phyloP scores from a whole-genome alignment of 2,113 vertebrate species.

The Pyxicephalus adspersus region DNA sequence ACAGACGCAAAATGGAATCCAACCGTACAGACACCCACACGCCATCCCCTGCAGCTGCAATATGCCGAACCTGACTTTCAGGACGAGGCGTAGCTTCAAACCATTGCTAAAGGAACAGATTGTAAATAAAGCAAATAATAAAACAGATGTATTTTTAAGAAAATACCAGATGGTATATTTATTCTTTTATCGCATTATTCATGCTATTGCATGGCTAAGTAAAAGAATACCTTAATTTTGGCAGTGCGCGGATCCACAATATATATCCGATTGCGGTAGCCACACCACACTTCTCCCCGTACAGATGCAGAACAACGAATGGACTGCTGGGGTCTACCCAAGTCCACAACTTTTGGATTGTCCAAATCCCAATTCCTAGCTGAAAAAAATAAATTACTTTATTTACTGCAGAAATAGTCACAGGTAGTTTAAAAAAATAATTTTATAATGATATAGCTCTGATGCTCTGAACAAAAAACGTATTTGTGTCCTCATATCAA shows the following conservation, averaged over 20 bases:
- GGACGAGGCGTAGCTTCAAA: constrained; percentile 57
- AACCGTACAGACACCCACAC: constrained; percentile 60
- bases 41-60: constrained; percentile 46
- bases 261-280: constrained; percentile 58
- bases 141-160: background rate
- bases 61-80: constrained; percentile 60
- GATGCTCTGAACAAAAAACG: too few species aligned
- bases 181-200: too few species aligned
- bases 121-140: background rate
- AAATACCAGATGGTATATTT: background rate
- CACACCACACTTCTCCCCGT: constrained; percentile 57
- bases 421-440: too few species aligned
- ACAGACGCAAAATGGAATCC: constrained; percentile 58
- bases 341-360: constrained; percentile 51
- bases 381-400: background rate
- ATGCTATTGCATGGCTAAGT: background rate
- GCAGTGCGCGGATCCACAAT: constrained; percentile 55
- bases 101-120: constrained; percentile 46
- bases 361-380: constrained; percentile 56
- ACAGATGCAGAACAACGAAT: constrained; percentile 58
- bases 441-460: too few species aligned
- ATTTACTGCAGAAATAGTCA: background rate
- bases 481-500: too few species aligned
- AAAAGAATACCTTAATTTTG: constrained; percentile 53
- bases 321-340: constrained; percentile 59